Evolutionary conservation across 2,113 vertebrate genomes (phyloP), one percentile per base, ranked within the genome.

Genomic region (Oenanthe melanoleuca): DNA sequence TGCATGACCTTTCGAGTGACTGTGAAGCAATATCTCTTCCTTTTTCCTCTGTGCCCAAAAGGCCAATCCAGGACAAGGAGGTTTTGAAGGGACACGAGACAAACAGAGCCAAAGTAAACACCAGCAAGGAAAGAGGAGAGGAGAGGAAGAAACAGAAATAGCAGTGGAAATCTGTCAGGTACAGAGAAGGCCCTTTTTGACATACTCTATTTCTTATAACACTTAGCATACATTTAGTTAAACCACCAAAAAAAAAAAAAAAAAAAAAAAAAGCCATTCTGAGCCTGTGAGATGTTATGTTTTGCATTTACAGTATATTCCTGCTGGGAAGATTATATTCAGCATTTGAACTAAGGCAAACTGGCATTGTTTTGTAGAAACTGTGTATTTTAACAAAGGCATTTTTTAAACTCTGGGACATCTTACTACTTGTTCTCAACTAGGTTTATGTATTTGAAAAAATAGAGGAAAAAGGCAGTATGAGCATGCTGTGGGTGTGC

Each of bases 71-170:
- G 94, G 86, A 92, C 60, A 83, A 69, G 40, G 37, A 80, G 61
- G 26, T 82, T 94, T 72, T 95, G 75, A 86, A 95, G 40, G 71
- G 75, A 86, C 50, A 59, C 60, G 78, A 80, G 75, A 45, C 61
- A 69, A 73, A 37, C 44, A 70, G 55, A 94, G 67, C 49, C 81
- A 94, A 94, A 75, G n/a, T 55, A 95, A 95, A 77, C 50, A 75
- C 52, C 25, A 83, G 52, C 45, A 82, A 63, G 56, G 34, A 86
- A 86, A 84, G 55, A 92, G 40, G 53, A 59, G 61, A 61, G 8
- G 20, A 67, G 26, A 83, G 77, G 49, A 88, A 69, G 85, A 80
- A 92, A 75, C 49, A 75, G 40, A 88, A 88, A 91, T 86, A 86
- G 47, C 50, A 80, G 14, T 80, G 52, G 63, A 44, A 88, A 74